Percentiles rank a stretch among this genome's conserved stretches.
Conservation (phyloP, 2,888 invertebrate genomes). For the Agrotis clavis region DNA sequence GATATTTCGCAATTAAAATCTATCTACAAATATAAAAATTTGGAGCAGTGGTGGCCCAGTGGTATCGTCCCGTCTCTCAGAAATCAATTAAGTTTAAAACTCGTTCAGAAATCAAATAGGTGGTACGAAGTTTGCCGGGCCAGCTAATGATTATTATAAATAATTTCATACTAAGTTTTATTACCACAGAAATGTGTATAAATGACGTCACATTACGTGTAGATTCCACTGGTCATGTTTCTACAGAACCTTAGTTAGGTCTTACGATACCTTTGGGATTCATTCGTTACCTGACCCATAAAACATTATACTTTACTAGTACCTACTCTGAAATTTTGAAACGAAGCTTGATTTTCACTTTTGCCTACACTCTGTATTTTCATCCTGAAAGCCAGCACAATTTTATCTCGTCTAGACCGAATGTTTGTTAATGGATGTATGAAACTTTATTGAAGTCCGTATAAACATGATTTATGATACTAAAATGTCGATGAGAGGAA, state of each 20-base stretch:
- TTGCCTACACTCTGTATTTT: conserved; percentile 22
- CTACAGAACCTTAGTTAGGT: conserved; percentile 27
- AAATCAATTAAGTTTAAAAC: no score
- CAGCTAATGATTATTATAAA: no score
- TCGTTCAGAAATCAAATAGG: no score
- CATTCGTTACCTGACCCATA: conserved; percentile 36
- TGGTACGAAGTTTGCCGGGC: no score
- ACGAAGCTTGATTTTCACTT: conserved; percentile 6
- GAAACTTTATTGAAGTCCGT: conserved; percentile 38
- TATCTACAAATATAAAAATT: no score
- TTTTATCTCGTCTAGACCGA: conserved; percentile 53
- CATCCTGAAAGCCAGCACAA: neutral
- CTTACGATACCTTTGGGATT: conserved; percentile 39
- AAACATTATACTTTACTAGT: conserved; percentile 34
- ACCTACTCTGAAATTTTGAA: conserved; percentile 16
- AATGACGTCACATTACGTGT: conserved; percentile 18
- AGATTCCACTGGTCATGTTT: conserved; percentile 15
- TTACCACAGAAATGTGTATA: neutral
- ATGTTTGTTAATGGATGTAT: conserved; percentile 30
- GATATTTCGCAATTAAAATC: no score
- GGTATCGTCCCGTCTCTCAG: no score
- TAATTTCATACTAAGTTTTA: neutral
- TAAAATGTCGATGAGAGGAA: conserved; percentile 13
- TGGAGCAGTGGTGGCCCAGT: no score
- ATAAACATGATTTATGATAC: conserved; percentile 48